Evolutionary conservation across 37 sponge, comb jelly and placozoan species (phyloP).

Genomic region (Bolinopsis microptera): DNA sequence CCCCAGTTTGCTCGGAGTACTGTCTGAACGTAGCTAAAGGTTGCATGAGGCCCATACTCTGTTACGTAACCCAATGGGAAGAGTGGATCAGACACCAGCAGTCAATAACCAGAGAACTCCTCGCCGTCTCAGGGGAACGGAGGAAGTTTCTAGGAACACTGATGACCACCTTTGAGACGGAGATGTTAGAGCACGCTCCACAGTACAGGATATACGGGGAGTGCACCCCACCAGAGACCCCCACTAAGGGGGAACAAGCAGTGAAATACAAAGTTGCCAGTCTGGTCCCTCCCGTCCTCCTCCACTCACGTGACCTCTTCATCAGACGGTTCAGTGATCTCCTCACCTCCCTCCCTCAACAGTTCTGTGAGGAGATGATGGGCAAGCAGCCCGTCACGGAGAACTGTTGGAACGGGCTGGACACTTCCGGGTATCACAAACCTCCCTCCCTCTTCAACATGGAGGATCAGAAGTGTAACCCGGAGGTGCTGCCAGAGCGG

Average conservation of each 20-base stretch:
- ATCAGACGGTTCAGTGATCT: not conserved
- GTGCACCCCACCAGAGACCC: not conserved
- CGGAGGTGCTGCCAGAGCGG: constrained; percentile 5
- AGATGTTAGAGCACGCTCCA: not conserved
- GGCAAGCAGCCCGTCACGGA: not conserved
- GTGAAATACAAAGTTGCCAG: not conserved
- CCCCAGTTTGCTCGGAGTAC: not conserved
- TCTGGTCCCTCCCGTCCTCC: not conserved
- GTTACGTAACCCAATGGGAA: not conserved
- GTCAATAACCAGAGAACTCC: not conserved
- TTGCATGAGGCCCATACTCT: not conserved
- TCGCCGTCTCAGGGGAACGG: not conserved
- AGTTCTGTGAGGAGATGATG: not conserved
- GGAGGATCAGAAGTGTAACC: not conserved
- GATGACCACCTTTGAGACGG: not conserved
- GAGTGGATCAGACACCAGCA: constrained; percentile 1
- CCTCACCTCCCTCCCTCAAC: not conserved
- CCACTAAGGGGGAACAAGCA: not conserved
- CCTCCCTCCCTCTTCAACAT: not conserved
- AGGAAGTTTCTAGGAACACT: not conserved
- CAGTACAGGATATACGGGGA: not conserved
- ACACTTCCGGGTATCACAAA: not conserved
- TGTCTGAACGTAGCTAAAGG: constrained; percentile 23
- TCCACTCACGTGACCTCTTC: not conserved
- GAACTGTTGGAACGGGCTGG: constrained; percentile 1